Evolutionary conservation across 2,797 vertebrate species (phyloP).

Genomic region (Helostoma temminkii): DNA sequence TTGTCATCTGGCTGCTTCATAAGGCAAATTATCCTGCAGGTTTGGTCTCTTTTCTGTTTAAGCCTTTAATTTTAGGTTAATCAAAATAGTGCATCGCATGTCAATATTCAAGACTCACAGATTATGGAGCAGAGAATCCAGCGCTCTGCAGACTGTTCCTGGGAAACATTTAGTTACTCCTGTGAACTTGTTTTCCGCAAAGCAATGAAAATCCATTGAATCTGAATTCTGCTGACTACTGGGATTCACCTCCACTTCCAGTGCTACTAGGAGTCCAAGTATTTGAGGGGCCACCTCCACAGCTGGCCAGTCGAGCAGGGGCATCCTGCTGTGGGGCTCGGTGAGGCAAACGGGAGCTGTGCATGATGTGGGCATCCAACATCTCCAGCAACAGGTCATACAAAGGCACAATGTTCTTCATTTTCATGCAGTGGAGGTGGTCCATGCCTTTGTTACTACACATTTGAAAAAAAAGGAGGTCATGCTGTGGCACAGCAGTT

Average conservation of each 20-base stretch:
- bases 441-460: constrained; percentile 98
- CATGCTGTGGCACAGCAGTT: neutral
- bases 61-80: neutral
- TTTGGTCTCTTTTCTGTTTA: constrained; percentile 2
- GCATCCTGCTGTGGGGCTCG: constrained; percentile 44
- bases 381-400: constrained; percentile 98
- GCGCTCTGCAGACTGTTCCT: constrained; percentile 12
- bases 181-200: constrained; percentile 11
- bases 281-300: constrained; percentile 37
- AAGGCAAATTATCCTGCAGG: constrained; percentile 18
- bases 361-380: constrained; percentile 94
- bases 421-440: constrained; percentile 98
- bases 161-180: constrained; percentile 29
- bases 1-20: constrained; percentile 6
- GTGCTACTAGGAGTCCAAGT: constrained; percentile 56
- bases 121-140: constrained; percentile 19
- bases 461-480: neutral
- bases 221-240: constrained; percentile 17
- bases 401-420: constrained; percentile 96
- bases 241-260: constrained; percentile 30
- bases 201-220: constrained; percentile 7
- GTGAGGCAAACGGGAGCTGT: constrained; percentile 85
- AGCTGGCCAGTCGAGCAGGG: constrained; percentile 2
- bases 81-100: constrained; percentile 26
- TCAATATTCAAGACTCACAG: constrained; percentile 12